Evolutionary conservation across 2,888 invertebrate species (phyloP).

Genomic region (Nudaria mundana): DNA sequence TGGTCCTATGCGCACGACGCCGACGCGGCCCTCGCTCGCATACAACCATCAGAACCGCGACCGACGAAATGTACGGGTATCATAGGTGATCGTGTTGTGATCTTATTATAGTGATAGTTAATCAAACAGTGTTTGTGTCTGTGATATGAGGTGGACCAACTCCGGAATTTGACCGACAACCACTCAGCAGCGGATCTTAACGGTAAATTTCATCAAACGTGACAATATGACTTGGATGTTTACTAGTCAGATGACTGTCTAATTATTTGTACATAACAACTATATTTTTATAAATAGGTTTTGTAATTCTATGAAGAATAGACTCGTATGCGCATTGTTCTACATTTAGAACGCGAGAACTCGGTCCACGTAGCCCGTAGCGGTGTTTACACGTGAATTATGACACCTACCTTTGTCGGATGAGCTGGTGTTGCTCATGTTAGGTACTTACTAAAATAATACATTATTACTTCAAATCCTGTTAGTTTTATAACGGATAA

Average conservation of each 20-base stretch:
- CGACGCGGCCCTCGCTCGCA: constrained; percentile 62
- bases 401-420: constrained; percentile 59
- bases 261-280: constrained; percentile 18
- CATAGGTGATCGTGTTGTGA: constrained; percentile 69
- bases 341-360: constrained; percentile 44
- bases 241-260: constrained; percentile 66
- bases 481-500: constrained; percentile 35
- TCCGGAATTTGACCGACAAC: constrained; percentile 54
- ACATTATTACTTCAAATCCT: constrained; percentile 45
- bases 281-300: constrained; percentile 14
- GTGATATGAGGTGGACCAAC: constrained; percentile 61
- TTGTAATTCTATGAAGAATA: constrained; percentile 17
- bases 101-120: constrained; percentile 56
- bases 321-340: constrained; percentile 46
- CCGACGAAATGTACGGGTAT: constrained; percentile 66
- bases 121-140: constrained; percentile 49
- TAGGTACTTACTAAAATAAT: constrained; percentile 37
- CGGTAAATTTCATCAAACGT: constrained; percentile 70
- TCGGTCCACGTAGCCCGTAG: constrained; percentile 65
- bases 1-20: constrained; percentile 69
- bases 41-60: constrained; percentile 45
- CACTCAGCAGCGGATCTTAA: constrained; percentile 66
- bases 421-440: constrained; percentile 32
- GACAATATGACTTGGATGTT: constrained; percentile 69
- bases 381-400: constrained; percentile 74